These are phyloP conservation scores for Mixornis gularis DNA, from an alignment of 2,113 vertebrate genomes.

Conservation along the genomic window DNA sequence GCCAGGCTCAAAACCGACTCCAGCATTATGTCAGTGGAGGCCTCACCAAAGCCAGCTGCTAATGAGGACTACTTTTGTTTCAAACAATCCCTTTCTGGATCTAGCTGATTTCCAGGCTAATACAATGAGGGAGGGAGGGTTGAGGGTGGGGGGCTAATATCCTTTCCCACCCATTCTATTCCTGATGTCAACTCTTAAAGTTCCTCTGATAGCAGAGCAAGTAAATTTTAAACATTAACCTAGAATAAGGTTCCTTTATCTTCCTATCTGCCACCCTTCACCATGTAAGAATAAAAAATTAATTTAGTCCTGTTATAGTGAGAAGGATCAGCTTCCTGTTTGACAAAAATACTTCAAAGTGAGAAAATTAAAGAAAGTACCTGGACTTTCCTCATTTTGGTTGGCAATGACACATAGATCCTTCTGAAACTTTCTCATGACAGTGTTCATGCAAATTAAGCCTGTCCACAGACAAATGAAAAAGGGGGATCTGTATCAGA, in stretches of 20 bases:
- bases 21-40: neutral
- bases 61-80: neutral
- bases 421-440: neutral
- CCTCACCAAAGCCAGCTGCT: neutral
- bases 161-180: neutral
- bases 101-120: neutral
- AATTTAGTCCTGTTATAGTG: neutral
- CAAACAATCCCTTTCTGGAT: neutral
- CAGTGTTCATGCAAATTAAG: neutral
- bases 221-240: neutral
- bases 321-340: neutral
- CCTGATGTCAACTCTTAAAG: neutral
- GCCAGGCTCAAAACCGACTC: neutral
- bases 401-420: neutral
- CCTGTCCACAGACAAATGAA: neutral
- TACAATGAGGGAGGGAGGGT: neutral
- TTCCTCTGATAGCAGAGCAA: neutral
- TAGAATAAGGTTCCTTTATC: neutral
- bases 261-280: rapidly evolving
- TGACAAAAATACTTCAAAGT: neutral
- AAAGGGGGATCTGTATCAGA: neutral
- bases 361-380: neutral
- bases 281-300: neutral
- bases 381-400: neutral
- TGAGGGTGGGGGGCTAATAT: neutral